phyloP scores from a whole-genome alignment of 2,888 invertebrate species.

The Caenorhabditis zanzibari region DNA sequence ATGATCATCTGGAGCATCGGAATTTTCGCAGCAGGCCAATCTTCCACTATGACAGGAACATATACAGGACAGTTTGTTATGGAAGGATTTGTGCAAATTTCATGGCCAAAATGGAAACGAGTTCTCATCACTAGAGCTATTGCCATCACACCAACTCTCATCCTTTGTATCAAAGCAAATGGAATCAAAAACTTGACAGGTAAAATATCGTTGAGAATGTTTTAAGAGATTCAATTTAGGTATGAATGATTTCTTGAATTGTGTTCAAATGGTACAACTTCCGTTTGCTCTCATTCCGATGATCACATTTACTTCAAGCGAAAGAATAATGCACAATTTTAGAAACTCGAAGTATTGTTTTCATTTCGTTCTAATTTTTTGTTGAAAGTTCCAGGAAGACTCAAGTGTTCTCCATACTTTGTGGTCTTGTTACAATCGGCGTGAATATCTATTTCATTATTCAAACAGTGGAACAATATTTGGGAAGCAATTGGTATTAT shows the following conservation, averaged over 20 bases:
- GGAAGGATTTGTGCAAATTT: slow-evolving; percentile 90
- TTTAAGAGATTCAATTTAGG: slow-evolving; percentile 72
- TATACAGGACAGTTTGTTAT: slow-evolving; percentile 85
- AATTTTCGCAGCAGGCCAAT: slow-evolving; percentile 85
- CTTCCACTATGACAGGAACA: slow-evolving; percentile 86
- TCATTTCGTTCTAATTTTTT: too few species aligned
- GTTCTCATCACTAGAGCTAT: slow-evolving; percentile 91
- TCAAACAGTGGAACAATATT: slow-evolving; percentile 85
- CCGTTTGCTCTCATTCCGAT: slow-evolving; percentile 93
- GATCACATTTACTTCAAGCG: slow-evolving; percentile 91
- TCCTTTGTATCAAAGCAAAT: slow-evolving; percentile 84
- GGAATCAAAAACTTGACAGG: slow-evolving; percentile 80
- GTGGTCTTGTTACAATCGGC: slow-evolving; percentile 88
- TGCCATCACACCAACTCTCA: slow-evolving; percentile 88
- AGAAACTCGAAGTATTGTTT: slow-evolving; percentile 88
- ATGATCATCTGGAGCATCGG: slow-evolving; percentile 86
- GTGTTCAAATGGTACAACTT: slow-evolving; percentile 86
- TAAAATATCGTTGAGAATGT: not conserved
- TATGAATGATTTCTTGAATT: slow-evolving; percentile 92
- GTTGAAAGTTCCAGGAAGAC: slow-evolving; percentile 84
- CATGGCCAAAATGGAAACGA: slow-evolving; percentile 92
- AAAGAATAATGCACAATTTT: slow-evolving; percentile 91
- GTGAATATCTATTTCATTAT: slow-evolving; percentile 91
- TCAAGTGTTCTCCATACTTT: slow-evolving; percentile 87
- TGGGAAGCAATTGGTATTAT: slow-evolving; percentile 84